Evolutionary conservation across 2,113 vertebrate species (phyloP).

Genomic region (Erinaceus europaeus): DNA sequence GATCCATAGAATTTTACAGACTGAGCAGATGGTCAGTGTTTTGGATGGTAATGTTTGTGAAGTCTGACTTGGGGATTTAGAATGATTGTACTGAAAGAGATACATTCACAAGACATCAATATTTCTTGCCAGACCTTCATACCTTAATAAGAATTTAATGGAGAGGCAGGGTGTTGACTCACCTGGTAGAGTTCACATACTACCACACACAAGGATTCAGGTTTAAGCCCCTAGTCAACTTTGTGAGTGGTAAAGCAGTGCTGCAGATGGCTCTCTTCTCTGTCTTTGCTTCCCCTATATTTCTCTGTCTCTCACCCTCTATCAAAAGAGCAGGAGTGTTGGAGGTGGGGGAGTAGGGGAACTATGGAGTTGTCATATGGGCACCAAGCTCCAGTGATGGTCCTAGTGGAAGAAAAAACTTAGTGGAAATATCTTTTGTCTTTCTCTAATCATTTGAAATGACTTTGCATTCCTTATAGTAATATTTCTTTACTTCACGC

Average conservation of each 20-base stretch:
- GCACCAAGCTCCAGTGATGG: too few relatives aligned
- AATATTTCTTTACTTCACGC: not conserved
- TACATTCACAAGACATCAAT: not conserved
- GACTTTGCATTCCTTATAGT: not conserved
- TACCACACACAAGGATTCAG: too few relatives aligned
- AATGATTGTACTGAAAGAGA: slow-evolving; percentile 17
- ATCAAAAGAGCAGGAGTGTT: too few relatives aligned
- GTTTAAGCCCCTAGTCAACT: too few relatives aligned
- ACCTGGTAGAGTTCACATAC: too few relatives aligned
- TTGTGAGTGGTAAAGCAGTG: too few relatives aligned
- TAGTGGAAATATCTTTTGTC: not conserved
- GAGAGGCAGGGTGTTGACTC: not conserved
- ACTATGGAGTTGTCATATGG: too few relatives aligned
- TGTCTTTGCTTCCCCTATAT: too few relatives aligned
- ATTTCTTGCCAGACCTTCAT: not conserved
- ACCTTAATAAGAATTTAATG: not conserved
- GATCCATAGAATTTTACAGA: slow-evolving; percentile 38
- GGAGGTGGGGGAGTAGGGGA: too few relatives aligned
- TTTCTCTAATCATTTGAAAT: not conserved
- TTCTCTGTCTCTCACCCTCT: too few relatives aligned
- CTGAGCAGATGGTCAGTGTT: slow-evolving; percentile 55
- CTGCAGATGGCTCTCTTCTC: too few relatives aligned
- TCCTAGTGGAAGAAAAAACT: too few relatives aligned
- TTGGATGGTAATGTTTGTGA: slow-evolving; percentile 42
- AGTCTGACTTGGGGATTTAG: slow-evolving; percentile 9